Evolutionary conservation across 1,140 invertebrate species (phyloP).

Genomic region (Zophobas morio): DNA sequence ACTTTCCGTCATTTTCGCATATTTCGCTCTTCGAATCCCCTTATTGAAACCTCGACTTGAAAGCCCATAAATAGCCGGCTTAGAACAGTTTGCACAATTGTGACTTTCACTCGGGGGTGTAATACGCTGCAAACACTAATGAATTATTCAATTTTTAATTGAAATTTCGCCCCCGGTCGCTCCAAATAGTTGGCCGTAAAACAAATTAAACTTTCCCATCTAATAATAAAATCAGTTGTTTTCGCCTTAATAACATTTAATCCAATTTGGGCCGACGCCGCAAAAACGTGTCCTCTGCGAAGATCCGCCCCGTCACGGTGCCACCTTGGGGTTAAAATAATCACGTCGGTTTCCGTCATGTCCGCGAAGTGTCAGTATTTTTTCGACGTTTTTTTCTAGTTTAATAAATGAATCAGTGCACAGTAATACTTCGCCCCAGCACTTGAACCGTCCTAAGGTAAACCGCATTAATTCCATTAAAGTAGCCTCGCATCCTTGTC

Average conservation of each 20-base stretch:
- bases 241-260: constrained; percentile 17
- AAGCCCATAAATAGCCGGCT: too few relatives aligned
- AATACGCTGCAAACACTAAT: background rate
- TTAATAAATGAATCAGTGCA: constrained; percentile 34
- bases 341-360: constrained; percentile 11
- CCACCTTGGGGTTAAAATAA: constrained; percentile 3
- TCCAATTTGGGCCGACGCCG: constrained; percentile 6
- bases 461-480: constrained; percentile 9
- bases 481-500: constrained; percentile 14
- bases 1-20: too few relatives aligned
- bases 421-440: constrained; percentile 1
- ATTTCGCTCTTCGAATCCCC: too few relatives aligned
- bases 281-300: constrained; percentile 15
- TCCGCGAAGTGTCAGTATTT: constrained; percentile 21
- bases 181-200: background rate
- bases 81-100: too few relatives aligned
- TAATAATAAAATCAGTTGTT: constrained; percentile 28
- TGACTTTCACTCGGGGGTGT: too few relatives aligned
- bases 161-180: background rate
- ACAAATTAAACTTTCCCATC: constrained; percentile 8
- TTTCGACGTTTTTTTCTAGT: constrained; percentile 24
- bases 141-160: background rate
- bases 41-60: too few relatives aligned
- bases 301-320: background rate
- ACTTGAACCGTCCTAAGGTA: constrained; percentile 25